Conservation (phyloP, 2,113 vertebrate genomes). For the Machaerirhynchus nigripectus region DNA sequence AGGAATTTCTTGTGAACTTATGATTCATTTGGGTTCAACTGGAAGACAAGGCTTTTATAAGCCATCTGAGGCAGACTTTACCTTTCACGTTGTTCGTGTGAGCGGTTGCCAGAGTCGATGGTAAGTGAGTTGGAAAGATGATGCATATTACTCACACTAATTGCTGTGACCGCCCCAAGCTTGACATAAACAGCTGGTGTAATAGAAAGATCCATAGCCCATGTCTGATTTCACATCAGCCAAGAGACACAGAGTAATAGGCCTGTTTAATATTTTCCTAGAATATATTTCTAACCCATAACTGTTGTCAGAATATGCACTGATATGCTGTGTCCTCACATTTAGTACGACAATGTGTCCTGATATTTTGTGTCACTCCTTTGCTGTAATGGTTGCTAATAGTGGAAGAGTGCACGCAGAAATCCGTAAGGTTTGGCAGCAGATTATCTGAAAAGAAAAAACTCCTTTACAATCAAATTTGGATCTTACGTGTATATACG, state of each 20-base stretch:
- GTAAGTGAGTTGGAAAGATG: neutral
- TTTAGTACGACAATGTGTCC: neutral
- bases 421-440: neutral
- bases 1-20: neutral
- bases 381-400: neutral
- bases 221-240: neutral
- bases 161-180: neutral
- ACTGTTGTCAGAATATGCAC: neutral
- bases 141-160: neutral
- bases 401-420: neutral
- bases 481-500: neutral
- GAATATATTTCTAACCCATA: neutral
- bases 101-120: neutral
- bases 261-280: neutral
- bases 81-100: neutral
- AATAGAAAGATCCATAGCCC: neutral
- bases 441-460: neutral
- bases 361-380: neutral
- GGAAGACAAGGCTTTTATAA: neutral
- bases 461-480: neutral
- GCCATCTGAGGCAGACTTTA: neutral
- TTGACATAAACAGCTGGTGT: constrained; percentile 13
- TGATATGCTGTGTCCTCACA: neutral
- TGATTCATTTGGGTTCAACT: neutral
- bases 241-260: neutral